These are phyloP conservation scores for Catocala fraxini DNA, from an alignment of 2,888 invertebrate species.

Conservation along the genomic window DNA sequence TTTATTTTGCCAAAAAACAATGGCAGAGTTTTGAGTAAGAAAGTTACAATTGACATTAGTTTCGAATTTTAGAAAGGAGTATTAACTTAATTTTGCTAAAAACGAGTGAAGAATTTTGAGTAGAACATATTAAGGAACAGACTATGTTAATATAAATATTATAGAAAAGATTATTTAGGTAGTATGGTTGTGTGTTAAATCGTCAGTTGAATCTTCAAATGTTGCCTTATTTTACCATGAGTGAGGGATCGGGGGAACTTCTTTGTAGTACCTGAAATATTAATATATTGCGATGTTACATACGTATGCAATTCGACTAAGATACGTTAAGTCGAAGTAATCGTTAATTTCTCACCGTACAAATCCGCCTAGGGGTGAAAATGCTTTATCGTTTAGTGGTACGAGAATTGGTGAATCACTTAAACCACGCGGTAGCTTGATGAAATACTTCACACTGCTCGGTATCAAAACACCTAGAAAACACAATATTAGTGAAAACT, in stretches of 20 bases:
- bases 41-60: no score
- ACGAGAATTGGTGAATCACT: slow-evolving; percentile 65
- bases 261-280: slow-evolving; percentile 78
- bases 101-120: no score
- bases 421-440: slow-evolving; percentile 72
- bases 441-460: slow-evolving; percentile 78
- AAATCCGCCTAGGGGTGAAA: slow-evolving; percentile 79
- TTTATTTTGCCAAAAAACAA: no score
- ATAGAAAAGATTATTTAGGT: no score
- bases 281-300: background rate
- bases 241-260: slow-evolving; percentile 81
- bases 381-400: slow-evolving; percentile 76
- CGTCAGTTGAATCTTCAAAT: background rate
- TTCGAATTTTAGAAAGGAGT: no score
- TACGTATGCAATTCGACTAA: no score
- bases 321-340: background rate
- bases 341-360: slow-evolving; percentile 65
- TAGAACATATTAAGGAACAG: no score
- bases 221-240: slow-evolving; percentile 56
- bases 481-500: slow-evolving; percentile 5
- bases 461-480: slow-evolving; percentile 75
- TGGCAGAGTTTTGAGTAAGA: no score
- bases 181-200: no score
- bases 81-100: no score
- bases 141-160: no score